phyloP scores from a whole-genome alignment of 2,888 invertebrate species.

The Drosophila merina region DNA sequence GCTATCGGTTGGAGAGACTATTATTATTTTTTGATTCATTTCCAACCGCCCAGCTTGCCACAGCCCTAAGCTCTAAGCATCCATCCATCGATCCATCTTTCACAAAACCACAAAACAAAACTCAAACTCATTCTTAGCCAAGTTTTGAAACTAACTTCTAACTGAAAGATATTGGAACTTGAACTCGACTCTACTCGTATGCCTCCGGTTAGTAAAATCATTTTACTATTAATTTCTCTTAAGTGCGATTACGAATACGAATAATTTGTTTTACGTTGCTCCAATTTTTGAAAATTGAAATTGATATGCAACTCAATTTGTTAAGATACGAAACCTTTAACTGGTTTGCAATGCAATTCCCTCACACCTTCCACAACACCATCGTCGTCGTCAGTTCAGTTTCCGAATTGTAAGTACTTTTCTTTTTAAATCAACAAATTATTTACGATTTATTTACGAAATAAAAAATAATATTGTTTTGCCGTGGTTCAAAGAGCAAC shows the following conservation, averaged over 20 bases:
- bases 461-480: conserved; percentile 41
- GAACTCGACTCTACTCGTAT: conserved; percentile 51
- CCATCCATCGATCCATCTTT: conserved; percentile 4
- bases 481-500: conserved; percentile 49
- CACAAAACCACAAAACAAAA: background rate
- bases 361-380: conserved; percentile 44
- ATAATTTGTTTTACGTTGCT: conserved; percentile 53
- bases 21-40: background rate
- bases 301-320: conserved; percentile 21
- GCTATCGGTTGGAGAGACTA: conserved; percentile 6
- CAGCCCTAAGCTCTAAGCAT: conserved; percentile 3
- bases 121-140: conserved; percentile 50
- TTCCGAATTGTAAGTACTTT: conserved; percentile 82
- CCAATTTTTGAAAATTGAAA: conserved; percentile 1
- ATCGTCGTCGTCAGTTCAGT: conserved; percentile 74
- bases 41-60: conserved; percentile 21
- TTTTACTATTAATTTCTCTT: conserved; percentile 37
- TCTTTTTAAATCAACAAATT: conserved; percentile 64
- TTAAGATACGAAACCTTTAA: conserved; percentile 19
- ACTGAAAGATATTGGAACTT: conserved; percentile 61
- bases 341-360: conserved; percentile 30
- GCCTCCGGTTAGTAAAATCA: conserved; percentile 71
- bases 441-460: conserved; percentile 60
- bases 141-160: conserved; percentile 54
- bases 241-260: conserved; percentile 41